Conservation (phyloP, 1,140 invertebrate genomes). For the Paramacrobiotus metropolitanus region DNA sequence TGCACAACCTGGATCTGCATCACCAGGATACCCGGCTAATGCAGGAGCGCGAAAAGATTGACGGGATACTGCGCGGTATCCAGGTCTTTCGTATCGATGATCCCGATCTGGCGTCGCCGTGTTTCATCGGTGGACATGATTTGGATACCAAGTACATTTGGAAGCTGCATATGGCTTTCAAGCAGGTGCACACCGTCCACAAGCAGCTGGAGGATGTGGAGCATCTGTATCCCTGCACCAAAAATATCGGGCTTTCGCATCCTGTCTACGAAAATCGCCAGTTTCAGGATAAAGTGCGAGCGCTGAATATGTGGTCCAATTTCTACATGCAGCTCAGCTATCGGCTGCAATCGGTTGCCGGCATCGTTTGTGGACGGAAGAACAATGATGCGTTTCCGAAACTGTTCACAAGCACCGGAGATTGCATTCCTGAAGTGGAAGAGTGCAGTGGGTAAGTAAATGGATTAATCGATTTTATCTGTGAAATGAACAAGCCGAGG, state of each 20-base stretch:
- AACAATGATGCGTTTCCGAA: neutral
- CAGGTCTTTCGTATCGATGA: slow-evolving; percentile 38
- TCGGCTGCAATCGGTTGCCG: neutral
- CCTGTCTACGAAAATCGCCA: neutral
- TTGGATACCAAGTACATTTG: neutral
- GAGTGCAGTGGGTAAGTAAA: no score
- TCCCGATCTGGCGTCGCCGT: neutral
- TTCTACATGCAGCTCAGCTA: slow-evolving; percentile 2
- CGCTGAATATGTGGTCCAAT: neutral
- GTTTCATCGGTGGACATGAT: neutral
- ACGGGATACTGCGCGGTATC: slow-evolving; percentile 42
- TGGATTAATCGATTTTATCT: no score
- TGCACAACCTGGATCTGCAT: slow-evolving; percentile 28
- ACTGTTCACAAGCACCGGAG: neutral
- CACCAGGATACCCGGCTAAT: slow-evolving; percentile 53
- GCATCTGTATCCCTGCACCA: neutral
- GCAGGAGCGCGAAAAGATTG: slow-evolving; percentile 40
- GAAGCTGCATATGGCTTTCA: neutral
- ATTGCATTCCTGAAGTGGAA: no score
- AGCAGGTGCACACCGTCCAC: neutral
- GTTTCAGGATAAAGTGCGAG: neutral
- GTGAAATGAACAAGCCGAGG: no score
- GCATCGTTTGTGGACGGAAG: slow-evolving; percentile 1
- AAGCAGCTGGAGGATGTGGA: neutral
- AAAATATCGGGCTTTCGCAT: neutral